Conservation (phyloP, 2,113 vertebrate species). For the Zonotrichia leucophrys region DNA sequence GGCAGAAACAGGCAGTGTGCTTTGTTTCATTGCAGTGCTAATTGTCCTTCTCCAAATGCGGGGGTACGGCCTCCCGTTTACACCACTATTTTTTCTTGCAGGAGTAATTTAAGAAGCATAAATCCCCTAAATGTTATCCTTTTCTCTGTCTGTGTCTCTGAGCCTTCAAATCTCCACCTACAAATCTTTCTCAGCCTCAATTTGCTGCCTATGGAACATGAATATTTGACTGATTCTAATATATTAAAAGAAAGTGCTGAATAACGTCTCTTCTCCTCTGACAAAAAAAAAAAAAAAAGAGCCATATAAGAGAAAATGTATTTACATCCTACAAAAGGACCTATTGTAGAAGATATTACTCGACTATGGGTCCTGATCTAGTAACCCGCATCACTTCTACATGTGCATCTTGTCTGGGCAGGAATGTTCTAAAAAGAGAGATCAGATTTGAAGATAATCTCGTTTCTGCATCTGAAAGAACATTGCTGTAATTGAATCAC, state of each 20-base stretch:
- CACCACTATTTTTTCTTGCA: not conserved
- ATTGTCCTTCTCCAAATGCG: not conserved
- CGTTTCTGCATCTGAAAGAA: not conserved
- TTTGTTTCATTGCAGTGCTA: not conserved
- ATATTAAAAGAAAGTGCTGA: not conserved
- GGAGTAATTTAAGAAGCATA: not conserved
- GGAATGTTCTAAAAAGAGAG: not conserved
- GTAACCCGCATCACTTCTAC: not conserved
- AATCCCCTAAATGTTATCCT: not conserved
- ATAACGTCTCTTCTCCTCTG: not conserved
- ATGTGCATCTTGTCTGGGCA: not conserved
- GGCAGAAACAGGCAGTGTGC: not conserved
- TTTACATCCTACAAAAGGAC: not conserved
- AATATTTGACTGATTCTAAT: not conserved
- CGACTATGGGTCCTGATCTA: not conserved
- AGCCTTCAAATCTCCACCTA: not conserved
- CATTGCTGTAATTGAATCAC: not conserved
- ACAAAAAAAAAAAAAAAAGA: not conserved
- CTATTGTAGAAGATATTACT: not conserved
- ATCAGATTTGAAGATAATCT: not conserved
- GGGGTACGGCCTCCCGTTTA: not conserved
- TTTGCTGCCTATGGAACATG: not conserved
- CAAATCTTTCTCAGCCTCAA: not conserved
- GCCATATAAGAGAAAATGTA: not conserved
- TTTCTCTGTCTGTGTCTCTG: not conserved